phyloP scores from a whole-genome alignment of 2,888 invertebrate genomes.

The Ormyrus rosae region DNA sequence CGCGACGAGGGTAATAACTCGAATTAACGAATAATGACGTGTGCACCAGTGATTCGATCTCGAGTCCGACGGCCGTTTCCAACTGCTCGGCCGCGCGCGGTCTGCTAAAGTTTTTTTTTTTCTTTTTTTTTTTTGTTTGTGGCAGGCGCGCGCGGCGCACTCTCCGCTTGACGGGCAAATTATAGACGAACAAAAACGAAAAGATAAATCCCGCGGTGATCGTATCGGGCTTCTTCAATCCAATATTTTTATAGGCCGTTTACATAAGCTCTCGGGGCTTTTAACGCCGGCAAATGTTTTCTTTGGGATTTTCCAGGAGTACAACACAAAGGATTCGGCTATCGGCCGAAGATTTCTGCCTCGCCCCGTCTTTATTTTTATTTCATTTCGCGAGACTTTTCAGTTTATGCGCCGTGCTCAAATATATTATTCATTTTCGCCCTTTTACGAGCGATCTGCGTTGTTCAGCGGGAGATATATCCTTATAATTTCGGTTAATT shows the following conservation, averaged over 20 bases:
- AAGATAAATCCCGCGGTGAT: conserved; percentile 37
- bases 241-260: conserved; percentile 17
- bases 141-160: conserved; percentile 13
- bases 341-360: no score
- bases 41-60: conserved; percentile 45
- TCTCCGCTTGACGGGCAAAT: conserved; percentile 40
- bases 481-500: no score
- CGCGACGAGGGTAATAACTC: conserved; percentile 43
- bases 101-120: conserved; percentile 40
- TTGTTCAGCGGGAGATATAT: no score
- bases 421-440: no score
- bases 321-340: no score
- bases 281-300: neutral
- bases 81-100: conserved; percentile 23
- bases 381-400: no score
- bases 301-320: no score
- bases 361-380: no score
- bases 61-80: conserved; percentile 32
- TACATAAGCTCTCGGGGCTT: no score
- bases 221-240: conserved; percentile 12
- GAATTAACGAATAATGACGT: conserved; percentile 55
- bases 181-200: conserved; percentile 32
- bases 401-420: no score
- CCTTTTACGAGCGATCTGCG: no score
- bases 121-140: neutral